Conservation (phyloP, 2,888 invertebrate species). For the Odontocolon sp. region DNA sequence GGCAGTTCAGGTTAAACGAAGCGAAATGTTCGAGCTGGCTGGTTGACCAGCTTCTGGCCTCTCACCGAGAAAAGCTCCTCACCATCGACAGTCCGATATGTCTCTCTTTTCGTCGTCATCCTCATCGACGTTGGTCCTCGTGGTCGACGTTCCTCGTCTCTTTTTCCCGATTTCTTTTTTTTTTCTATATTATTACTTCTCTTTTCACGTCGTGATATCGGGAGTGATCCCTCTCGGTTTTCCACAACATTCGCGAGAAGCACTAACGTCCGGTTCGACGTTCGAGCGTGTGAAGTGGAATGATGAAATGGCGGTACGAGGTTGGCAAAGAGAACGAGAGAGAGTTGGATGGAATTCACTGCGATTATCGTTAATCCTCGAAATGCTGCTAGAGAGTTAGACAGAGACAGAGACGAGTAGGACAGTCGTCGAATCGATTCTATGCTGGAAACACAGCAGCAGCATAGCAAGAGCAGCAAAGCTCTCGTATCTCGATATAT, state of each 20-base stretch:
- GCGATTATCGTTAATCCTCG: constrained; percentile 50
- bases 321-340: constrained; percentile 26
- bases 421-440: constrained; percentile 29
- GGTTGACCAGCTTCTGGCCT: constrained; percentile 39
- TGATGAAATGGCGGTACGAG: constrained; percentile 20
- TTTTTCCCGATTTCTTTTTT: constrained; percentile 31
- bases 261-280: constrained; percentile 28
- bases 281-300: constrained; percentile 52
- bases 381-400: constrained; percentile 26
- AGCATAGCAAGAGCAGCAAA: background rate
- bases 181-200: constrained; percentile 9
- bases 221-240: constrained; percentile 10
- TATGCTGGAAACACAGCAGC: background rate
- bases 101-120: constrained; percentile 51
- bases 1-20: constrained; percentile 74
- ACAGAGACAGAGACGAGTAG: background rate
- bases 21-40: constrained; percentile 70
- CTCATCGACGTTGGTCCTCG: constrained; percentile 15
- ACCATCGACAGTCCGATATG: constrained; percentile 59
- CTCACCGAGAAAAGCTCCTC: constrained; percentile 47
- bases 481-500: constrained; percentile 46
- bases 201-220: constrained; percentile 14
- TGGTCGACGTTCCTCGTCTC: constrained; percentile 18
- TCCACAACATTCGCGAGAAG: constrained; percentile 27
- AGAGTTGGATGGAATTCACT: constrained; percentile 27